Conservation (phyloP, 2,888 invertebrate species). For the Druceiella hillmani region DNA sequence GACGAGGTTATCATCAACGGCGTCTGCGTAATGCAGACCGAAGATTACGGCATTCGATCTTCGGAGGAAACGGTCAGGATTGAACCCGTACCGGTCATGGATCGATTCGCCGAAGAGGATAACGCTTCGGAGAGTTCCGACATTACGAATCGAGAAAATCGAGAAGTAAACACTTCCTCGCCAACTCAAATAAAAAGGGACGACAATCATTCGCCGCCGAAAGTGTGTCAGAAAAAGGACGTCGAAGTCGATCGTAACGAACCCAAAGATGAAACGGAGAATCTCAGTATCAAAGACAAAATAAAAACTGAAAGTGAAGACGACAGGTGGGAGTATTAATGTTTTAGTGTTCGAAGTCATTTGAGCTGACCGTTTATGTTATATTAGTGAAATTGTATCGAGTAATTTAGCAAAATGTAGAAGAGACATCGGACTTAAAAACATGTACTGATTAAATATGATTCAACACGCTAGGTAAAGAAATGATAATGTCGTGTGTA, state of each 20-base stretch:
- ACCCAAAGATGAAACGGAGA: conserved; percentile 21
- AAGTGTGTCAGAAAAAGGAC: no score
- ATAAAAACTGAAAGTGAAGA: conserved; percentile 57
- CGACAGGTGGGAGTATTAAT: conserved; percentile 58
- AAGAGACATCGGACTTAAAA: not conserved
- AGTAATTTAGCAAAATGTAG: not conserved
- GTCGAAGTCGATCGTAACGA: conserved; percentile 29
- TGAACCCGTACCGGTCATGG: conserved; percentile 65
- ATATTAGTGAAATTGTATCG: not conserved
- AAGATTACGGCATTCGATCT: conserved; percentile 59
- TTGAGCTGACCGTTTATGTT: not conserved
- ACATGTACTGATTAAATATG: no score
- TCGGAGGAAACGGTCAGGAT: conserved; percentile 69
- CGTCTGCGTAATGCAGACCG: conserved; percentile 86
- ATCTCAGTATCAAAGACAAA: conserved; percentile 39
- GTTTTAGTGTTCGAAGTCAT: conserved; percentile 14
- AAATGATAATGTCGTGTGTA: no score
- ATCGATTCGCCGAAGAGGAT: conserved; percentile 44
- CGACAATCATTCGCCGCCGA: no score
- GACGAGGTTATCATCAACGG: conserved; percentile 90
- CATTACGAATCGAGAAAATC: conserved; percentile 21
- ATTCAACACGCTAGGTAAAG: no score
- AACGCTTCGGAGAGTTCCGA: not conserved
- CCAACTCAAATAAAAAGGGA: no score
- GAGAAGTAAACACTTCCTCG: no score